Evolutionary conservation across 2,797 vertebrate genomes (phyloP).

Genomic region (Fundulus diaphanus): DNA sequence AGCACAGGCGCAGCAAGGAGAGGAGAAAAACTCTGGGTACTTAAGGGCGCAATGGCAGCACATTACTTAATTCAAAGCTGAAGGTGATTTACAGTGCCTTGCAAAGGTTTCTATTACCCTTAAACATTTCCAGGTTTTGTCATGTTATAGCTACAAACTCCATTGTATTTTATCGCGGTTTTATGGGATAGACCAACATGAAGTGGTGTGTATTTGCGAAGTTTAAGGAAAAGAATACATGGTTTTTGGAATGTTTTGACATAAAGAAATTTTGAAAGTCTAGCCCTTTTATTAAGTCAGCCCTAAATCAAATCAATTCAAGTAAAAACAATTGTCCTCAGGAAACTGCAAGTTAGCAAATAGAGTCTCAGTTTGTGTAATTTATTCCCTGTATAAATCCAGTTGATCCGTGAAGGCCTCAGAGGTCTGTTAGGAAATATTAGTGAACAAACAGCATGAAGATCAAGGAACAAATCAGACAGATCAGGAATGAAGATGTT

Average conservation of each 20-base stretch:
- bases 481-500: background rate
- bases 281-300: background rate
- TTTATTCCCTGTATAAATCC: background rate
- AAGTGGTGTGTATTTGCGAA: background rate
- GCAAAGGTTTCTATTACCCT: background rate
- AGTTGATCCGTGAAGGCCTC: background rate
- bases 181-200: too few species aligned
- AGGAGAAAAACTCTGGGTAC: slow-evolving; percentile 26
- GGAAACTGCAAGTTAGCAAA: background rate
- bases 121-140: background rate
- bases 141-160: too few species aligned
- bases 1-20: slow-evolving; percentile 10
- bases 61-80: slow-evolving; percentile 30
- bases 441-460: background rate
- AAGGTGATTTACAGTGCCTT: slow-evolving; percentile 20
- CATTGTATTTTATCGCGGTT: too few species aligned
- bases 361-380: background rate
- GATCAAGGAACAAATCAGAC: background rate
- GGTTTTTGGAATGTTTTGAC: background rate
- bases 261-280: background rate
- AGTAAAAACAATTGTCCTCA: background rate
- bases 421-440: background rate
- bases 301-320: background rate
- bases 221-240: background rate
- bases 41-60: background rate